Conservation (phyloP, 2,797 vertebrate species). For the Epinephelus awoara region DNA sequence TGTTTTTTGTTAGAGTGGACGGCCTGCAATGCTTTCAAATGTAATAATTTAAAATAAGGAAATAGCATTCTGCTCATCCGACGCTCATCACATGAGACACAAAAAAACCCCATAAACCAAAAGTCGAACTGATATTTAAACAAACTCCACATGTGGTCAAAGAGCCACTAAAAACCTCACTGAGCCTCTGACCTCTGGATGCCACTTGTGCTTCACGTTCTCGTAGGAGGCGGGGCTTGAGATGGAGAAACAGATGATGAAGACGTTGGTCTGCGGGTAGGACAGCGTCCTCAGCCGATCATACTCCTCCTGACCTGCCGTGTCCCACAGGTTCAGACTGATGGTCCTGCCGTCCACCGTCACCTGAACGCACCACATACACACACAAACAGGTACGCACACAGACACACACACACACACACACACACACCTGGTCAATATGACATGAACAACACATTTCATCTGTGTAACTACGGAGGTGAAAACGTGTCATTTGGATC, state of each 20-base stretch:
- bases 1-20: too few relatives aligned
- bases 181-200: conserved; percentile 88
- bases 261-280: conserved; percentile 93
- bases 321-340: conserved; percentile 95
- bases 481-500: too few relatives aligned
- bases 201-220: conserved; percentile 94
- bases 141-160: too few relatives aligned
- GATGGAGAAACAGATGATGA: conserved; percentile 94
- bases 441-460: too few relatives aligned
- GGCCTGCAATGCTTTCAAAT: too few relatives aligned
- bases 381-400: neutral
- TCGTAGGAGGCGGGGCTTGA: conserved; percentile 93
- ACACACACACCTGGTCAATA: neutral
- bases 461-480: too few relatives aligned
- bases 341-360: conserved; percentile 92
- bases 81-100: too few relatives aligned
- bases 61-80: too few relatives aligned
- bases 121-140: too few relatives aligned
- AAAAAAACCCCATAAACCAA: too few relatives aligned
- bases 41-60: too few relatives aligned
- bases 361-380: conserved; percentile 84
- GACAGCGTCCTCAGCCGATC: conserved; percentile 92
- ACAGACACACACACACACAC: neutral
- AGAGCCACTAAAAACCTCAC: too few relatives aligned
- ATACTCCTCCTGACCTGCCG: conserved; percentile 94